Base-by-base conservation (phyloP, 30 jellyfish, hydroid and myxozoan species). In the Mastigias papua region DNA sequence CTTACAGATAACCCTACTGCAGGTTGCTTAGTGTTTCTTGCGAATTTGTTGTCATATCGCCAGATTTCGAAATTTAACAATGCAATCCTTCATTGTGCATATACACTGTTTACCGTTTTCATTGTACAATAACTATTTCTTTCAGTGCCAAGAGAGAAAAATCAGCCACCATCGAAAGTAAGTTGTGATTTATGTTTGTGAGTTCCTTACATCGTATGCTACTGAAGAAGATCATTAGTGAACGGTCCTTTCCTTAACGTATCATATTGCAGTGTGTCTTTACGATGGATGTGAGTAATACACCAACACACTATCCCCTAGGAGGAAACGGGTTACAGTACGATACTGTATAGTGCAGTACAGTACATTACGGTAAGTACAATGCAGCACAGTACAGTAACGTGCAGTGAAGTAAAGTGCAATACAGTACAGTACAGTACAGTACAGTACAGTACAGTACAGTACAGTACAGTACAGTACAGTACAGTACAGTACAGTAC, bases 161-260 rank as follows among this genome's bases (percentile, higher is more conserved):
- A 63, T 63, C 74, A 63, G 42, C 42, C 35, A 2, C 20, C 74
- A 23, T 19, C 69, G 19, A 63, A 63, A 63, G 74, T 63, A 23
- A 63, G 74, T 63, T 57, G 54, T 37, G n/a, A n/a, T n/a, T n/a
- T n/a, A n/a, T n/a, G n/a, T n/a, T n/a, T n/a, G n/a, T n/a, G n/a
- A n/a, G n/a, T n/a, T n/a, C n/a, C n/a, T n/a, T n/a, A n/a, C n/a
- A n/a, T n/a, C n/a, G n/a, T n/a, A n/a, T n/a, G n/a, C n/a, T n/a
- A n/a, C n/a, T n/a, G n/a, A n/a, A n/a, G n/a, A n/a, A n/a, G n/a
- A n/a, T n/a, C n/a, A n/a, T n/a, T n/a, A n/a, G n/a, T n/a, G n/a
- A n/a, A n/a, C n/a, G n/a, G n/a, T n/a, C n/a, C n/a, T n/a, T n/a
- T n/a, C n/a, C n/a, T n/a, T n/a, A n/a, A n/a, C n/a, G n/a, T n/a